A percentile compares a stretch with the other conserved stretches of the same genome.
phyloP scores from a whole-genome alignment of 2,113 vertebrate species.

The Crypturellus undulatus region DNA sequence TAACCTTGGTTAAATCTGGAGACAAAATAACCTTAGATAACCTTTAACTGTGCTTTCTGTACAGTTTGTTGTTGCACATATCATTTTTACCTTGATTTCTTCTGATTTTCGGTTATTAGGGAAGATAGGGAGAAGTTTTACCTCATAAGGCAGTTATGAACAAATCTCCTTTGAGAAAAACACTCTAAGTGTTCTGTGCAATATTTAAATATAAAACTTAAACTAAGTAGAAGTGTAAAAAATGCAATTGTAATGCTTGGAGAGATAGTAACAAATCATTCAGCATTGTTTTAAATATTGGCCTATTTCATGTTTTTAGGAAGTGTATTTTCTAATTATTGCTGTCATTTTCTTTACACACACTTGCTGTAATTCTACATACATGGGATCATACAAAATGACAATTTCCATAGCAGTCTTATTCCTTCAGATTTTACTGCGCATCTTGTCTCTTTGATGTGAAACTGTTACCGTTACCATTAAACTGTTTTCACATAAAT shows the following conservation, averaged over 20 bases:
- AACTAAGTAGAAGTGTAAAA: background rate
- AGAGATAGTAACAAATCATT: background rate
- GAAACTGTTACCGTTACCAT: background rate
- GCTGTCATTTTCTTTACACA: background rate
- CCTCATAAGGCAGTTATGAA: background rate
- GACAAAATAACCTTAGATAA: background rate
- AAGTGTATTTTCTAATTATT: background rate
- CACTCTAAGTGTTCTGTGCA: background rate
- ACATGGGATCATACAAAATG: background rate
- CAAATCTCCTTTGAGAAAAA: background rate
- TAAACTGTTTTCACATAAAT: background rate
- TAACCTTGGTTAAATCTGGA: background rate
- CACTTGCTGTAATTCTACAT: background rate
- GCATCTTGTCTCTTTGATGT: background rate
- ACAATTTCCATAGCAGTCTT: background rate
- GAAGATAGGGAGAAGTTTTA: background rate
- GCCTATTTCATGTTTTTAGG: background rate
- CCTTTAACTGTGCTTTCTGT: background rate
- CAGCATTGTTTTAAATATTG: background rate
- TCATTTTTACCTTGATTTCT: background rate
- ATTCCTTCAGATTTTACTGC: background rate
- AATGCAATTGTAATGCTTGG: background rate
- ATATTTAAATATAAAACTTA: background rate
- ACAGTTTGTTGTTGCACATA: background rate
- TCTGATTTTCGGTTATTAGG: background rate